phyloP scores from a whole-genome alignment of 1,140 invertebrate genomes.

The Neodiprion lecontei region DNA sequence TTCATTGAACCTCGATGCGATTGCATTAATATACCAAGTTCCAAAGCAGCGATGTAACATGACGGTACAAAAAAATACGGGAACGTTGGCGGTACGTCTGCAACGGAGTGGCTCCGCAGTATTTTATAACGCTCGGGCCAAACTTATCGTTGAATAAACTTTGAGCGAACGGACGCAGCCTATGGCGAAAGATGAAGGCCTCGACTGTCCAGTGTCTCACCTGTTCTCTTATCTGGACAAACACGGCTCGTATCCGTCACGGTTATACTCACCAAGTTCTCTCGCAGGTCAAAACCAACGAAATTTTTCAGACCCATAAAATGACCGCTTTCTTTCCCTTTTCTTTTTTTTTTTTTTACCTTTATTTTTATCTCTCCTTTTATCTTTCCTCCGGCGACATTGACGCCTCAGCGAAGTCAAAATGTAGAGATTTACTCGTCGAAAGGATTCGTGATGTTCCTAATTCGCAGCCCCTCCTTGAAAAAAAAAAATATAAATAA shows the following conservation, averaged over 20 bases:
- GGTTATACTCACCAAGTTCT: background rate
- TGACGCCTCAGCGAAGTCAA: too few species aligned
- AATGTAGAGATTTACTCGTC: too few species aligned
- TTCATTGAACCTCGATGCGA: too few species aligned
- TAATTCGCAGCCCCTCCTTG: too few species aligned
- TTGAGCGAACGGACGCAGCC: background rate
- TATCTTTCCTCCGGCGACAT: too few species aligned
- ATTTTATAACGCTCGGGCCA: conserved; percentile 1
- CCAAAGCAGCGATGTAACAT: too few species aligned
- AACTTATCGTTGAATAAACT: conserved; percentile 2
- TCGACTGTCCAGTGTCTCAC: conserved; percentile 3
- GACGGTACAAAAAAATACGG: too few species aligned
- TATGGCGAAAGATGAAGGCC: conserved; percentile 6
- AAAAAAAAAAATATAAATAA: too few species aligned
- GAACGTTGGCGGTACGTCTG: background rate
- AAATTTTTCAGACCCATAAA: background rate
- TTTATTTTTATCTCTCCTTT: too few species aligned
- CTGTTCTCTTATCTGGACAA: background rate
- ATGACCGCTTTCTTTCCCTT: background rate
- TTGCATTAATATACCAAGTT: too few species aligned
- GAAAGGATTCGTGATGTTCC: too few species aligned
- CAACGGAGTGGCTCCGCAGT: background rate
- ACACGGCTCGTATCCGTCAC: background rate
- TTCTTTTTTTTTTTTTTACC: background rate
- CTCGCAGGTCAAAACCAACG: background rate